A percentile compares a stretch with the other conserved stretches of the same genome.
phyloP scores from a whole-genome alignment of 2,797 vertebrate species.

The Ciconia nigra region DNA sequence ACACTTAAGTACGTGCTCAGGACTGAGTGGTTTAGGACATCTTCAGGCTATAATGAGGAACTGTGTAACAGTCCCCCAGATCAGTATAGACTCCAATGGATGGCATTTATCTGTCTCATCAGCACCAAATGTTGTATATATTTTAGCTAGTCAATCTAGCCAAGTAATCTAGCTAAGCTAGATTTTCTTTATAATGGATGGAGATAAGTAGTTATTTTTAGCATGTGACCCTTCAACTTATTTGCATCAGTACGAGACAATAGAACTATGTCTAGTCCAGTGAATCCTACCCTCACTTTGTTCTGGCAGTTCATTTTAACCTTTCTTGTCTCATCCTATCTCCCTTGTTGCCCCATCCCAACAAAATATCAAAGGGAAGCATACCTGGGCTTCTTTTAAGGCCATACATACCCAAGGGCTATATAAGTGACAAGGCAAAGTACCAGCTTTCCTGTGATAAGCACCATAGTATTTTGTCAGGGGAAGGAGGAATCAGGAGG shows the following conservation, averaged over 20 bases:
- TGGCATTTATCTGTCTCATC: not conserved
- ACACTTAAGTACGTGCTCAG: not conserved
- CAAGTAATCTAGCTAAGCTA: not conserved
- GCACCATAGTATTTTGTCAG: not conserved
- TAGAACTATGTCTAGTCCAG: not conserved
- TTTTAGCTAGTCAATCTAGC: not conserved
- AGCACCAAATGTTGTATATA: not conserved
- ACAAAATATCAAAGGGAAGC: not conserved
- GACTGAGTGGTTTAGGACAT: not conserved
- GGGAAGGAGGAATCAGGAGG: not conserved
- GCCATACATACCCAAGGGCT: not conserved
- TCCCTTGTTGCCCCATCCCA: not conserved
- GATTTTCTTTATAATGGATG: not conserved
- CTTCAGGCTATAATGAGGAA: not conserved
- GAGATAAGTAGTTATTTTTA: not conserved
- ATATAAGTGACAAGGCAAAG: not conserved
- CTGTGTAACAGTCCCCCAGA: not conserved
- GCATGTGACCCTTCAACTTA: not conserved
- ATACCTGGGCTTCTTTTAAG: not conserved
- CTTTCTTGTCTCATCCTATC: not conserved
- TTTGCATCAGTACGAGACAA: not conserved
- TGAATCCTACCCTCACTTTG: not conserved
- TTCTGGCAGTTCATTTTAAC: not conserved
- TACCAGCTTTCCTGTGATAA: slow-evolving; percentile 5
- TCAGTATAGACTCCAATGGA: not conserved